phyloP scores from a whole-genome alignment of 1,140 invertebrate species.

The Drepana arcuata region DNA sequence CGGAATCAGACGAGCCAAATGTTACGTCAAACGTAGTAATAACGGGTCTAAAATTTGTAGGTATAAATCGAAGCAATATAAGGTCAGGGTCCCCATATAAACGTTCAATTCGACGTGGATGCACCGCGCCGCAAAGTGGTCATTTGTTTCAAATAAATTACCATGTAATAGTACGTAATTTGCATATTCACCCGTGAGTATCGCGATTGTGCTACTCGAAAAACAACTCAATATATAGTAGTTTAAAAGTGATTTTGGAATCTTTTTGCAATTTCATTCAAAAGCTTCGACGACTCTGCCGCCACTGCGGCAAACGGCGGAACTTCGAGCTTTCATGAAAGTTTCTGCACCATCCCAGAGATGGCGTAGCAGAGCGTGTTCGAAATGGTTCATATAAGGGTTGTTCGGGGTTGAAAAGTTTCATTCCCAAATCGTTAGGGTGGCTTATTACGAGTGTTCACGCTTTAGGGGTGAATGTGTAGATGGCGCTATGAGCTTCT shows the following conservation, averaged over 20 bases:
- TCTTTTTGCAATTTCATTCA: slow-evolving; percentile 48
- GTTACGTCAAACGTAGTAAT: slow-evolving; percentile 64
- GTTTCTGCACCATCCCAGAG: slow-evolving; percentile 50
- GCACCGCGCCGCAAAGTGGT: slow-evolving; percentile 71
- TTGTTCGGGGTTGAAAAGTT: slow-evolving; percentile 28
- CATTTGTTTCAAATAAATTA: slow-evolving; percentile 74
- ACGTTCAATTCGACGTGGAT: slow-evolving; percentile 62
- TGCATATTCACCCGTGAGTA: slow-evolving; percentile 64
- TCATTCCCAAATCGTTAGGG: slow-evolving; percentile 20
- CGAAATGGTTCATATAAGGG: slow-evolving; percentile 12
- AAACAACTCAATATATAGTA: slow-evolving; percentile 36
- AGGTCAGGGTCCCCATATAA: slow-evolving; percentile 72
- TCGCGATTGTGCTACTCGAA: slow-evolving; percentile 31
- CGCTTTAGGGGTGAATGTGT: slow-evolving; percentile 11
- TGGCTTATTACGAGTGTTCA: slow-evolving; percentile 8
- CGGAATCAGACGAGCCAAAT: slow-evolving; percentile 51
- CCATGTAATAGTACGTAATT: slow-evolving; percentile 71
- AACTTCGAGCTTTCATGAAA: slow-evolving; percentile 48
- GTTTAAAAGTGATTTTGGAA: slow-evolving; percentile 28
- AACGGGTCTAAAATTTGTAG: slow-evolving; percentile 53
- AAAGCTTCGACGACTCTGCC: slow-evolving; percentile 40
- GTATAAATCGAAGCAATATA: slow-evolving; percentile 72
- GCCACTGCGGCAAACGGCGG: slow-evolving; percentile 25
- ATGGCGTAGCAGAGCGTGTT: slow-evolving; percentile 31
- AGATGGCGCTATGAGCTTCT: slow-evolving; percentile 37